Evolutionary conservation across 2,797 vertebrate genomes (phyloP).

Genomic region (Poeciliopsis paucimaculata): DNA sequence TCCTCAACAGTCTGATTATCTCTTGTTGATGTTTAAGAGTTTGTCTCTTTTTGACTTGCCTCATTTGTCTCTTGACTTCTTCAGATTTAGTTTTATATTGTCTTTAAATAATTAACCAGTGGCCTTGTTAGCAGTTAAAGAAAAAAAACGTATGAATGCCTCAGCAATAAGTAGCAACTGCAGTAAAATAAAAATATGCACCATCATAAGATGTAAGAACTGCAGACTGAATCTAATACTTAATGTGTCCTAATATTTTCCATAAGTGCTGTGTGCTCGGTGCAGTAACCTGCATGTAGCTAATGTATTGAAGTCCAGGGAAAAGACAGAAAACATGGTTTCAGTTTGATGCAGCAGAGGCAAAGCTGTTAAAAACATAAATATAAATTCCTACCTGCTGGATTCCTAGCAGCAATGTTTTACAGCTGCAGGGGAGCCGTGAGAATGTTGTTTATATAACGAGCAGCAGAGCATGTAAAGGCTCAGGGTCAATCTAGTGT

Average conservation of each 20-base stretch:
- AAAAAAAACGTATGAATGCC: background rate
- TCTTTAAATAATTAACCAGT: background rate
- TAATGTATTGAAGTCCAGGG: slow-evolving; percentile 12
- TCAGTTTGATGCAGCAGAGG: slow-evolving; percentile 16
- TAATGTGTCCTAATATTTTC: background rate
- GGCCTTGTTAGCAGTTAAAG: background rate
- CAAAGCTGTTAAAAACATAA: background rate
- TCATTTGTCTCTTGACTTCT: background rate
- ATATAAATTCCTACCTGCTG: slow-evolving; percentile 10
- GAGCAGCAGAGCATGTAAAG: slow-evolving; percentile 3
- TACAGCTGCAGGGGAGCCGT: background rate
- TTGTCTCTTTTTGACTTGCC: background rate
- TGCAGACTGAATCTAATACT: background rate
- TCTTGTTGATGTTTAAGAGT: background rate
- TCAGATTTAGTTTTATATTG: background rate
- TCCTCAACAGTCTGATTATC: background rate
- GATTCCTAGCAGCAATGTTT: background rate
- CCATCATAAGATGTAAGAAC: background rate
- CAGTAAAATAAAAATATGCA: background rate
- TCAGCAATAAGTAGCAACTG: background rate
- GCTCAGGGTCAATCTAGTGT: background rate
- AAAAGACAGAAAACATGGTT: slow-evolving; percentile 14
- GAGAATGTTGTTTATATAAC: background rate
- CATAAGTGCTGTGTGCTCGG: slow-evolving; percentile 1
- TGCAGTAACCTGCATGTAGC: slow-evolving; percentile 21